Percentiles rank a stretch among this genome's conserved stretches.
phyloP scores from a whole-genome alignment of 2,888 invertebrate species.

The Eupithecia exiguata region DNA sequence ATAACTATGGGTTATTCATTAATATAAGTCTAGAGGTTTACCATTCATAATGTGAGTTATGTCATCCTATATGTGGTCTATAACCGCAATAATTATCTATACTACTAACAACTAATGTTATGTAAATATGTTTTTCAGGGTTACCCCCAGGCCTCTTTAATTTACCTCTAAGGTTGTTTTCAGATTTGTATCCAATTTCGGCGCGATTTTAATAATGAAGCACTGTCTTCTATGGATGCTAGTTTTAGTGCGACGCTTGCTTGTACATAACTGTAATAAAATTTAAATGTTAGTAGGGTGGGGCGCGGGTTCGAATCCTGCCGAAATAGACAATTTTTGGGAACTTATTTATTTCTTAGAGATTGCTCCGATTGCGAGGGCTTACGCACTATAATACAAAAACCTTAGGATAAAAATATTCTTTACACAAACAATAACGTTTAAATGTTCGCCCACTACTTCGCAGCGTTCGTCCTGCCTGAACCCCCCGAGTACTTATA shows the following conservation, averaged over 20 bases:
- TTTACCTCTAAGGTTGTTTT: background rate
- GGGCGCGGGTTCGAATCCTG: too few species aligned
- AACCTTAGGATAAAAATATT: too few species aligned
- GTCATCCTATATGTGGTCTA: background rate
- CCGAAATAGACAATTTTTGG: too few species aligned
- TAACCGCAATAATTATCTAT: background rate
- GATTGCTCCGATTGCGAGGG: too few species aligned
- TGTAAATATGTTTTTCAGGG: background rate
- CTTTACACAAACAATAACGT: background rate
- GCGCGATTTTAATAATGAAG: background rate
- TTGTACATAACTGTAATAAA: background rate
- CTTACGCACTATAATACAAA: too few species aligned
- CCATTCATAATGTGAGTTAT: slow-evolving; percentile 3
- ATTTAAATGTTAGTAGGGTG: too few species aligned
- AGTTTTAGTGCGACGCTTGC: background rate
- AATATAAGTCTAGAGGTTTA: slow-evolving; percentile 2
- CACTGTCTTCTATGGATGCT: background rate
- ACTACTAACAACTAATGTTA: background rate
- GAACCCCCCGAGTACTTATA: background rate
- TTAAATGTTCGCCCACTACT: background rate
- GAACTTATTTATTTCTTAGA: too few species aligned
- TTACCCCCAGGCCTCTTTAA: background rate
- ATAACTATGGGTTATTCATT: background rate
- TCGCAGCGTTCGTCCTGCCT: background rate
- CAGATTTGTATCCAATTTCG: background rate